A percentile compares a stretch with the other conserved stretches of the same genome.
phyloP scores from a whole-genome alignment of 2,888 invertebrate genomes.

The Drosophila meridiana region DNA sequence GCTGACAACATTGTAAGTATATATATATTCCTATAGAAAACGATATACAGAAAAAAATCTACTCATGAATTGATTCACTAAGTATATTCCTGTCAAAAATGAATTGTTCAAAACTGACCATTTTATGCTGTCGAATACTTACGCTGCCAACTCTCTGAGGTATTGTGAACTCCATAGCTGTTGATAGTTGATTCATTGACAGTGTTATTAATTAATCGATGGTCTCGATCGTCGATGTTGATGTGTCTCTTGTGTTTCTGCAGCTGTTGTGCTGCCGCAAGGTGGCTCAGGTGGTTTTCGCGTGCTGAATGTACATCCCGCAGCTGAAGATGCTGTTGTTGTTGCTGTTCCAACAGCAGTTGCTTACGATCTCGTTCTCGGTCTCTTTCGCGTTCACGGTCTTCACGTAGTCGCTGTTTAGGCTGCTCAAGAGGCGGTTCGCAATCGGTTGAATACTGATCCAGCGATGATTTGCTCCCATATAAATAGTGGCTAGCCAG shows the following conservation, averaged over 20 bases:
- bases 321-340: conserved; percentile 53
- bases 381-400: conserved; percentile 64
- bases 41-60: not conserved
- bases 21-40: not conserved
- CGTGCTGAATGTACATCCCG: conserved; percentile 26
- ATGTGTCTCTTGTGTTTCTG: conserved; percentile 49
- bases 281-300: conserved; percentile 56
- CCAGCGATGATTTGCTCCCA: conserved; percentile 78
- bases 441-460: conserved; percentile 71
- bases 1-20: too few relatives aligned
- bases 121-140: conserved; percentile 62
- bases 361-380: conserved; percentile 58
- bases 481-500: conserved; percentile 79
- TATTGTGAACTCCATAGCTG: conserved; percentile 41
- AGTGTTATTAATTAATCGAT: conserved; percentile 87
- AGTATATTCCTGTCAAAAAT: not conserved
- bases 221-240: conserved; percentile 87
- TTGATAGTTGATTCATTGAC: conserved; percentile 37
- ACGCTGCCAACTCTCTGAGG: conserved; percentile 92
- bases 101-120: too few relatives aligned
- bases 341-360: conserved; percentile 54
- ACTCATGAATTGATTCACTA: not conserved
- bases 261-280: conserved; percentile 41
- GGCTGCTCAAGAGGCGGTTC: conserved; percentile 74
- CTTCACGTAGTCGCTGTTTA: conserved; percentile 66